Conservation (phyloP, 2,888 invertebrate species). For the Endomychus coccineus region DNA sequence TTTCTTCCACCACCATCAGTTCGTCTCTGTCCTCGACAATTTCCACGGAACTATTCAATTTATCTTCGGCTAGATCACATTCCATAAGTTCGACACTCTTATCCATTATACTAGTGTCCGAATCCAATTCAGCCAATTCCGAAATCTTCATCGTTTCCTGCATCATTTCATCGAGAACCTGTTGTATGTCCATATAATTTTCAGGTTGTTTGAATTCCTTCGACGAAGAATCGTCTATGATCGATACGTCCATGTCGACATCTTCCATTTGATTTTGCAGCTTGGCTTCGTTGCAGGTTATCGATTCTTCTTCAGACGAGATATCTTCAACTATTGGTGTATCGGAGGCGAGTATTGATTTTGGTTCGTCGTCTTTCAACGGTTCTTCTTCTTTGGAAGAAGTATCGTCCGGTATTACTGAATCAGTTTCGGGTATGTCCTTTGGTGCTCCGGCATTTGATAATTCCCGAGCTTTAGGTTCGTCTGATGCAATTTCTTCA, state of each 20-base stretch:
- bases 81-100: constrained; percentile 15
- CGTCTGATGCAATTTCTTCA: not conserved
- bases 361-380: too few species aligned
- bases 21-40: constrained; percentile 27
- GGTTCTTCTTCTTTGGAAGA: not conserved
- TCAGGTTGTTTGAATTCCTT: too few species aligned
- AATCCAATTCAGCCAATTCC: constrained; percentile 24
- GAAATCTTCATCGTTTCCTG: constrained; percentile 42
- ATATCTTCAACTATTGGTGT: too few species aligned
- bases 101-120: constrained; percentile 31
- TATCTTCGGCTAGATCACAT: constrained; percentile 11
- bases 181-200: constrained; percentile 40
- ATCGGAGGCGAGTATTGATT: too few species aligned
- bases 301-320: too few species aligned
- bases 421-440: not conserved
- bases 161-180: constrained; percentile 46
- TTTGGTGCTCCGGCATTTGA: not conserved
- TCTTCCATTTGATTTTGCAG: too few species aligned
- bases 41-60: constrained; percentile 15
- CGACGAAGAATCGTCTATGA: too few species aligned
- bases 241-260: too few species aligned
- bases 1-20: constrained; percentile 9
- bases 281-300: too few species aligned
- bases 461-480: not conserved
- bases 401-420: not conserved